Evolutionary conservation across 2,113 vertebrate species (phyloP), one percentile per base, ranked within the genome.

Genomic region (Numenius arquata): DNA sequence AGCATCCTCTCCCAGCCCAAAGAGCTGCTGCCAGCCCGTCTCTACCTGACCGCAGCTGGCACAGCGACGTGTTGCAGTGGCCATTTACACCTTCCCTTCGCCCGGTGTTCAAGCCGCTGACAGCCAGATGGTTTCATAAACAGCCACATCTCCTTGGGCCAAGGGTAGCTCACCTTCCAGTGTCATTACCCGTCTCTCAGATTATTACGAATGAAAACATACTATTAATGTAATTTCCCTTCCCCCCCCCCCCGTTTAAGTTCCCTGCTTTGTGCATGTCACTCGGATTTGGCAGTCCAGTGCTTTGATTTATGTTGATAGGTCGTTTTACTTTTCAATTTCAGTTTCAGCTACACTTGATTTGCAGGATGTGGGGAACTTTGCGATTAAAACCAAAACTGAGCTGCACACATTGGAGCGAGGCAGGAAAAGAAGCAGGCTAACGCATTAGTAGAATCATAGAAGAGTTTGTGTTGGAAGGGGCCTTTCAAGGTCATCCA

Each of bases 41-140:
- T 65, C 23, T 71, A 14, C 47, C 66, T 86, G 53, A 29, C 74
- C 7, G 5, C 65, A 59, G 72, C 77, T 65, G 30, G n/a, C 19
- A 23, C 11, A 2, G 32, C 1, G 11, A 26, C 1, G 43, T 52
- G 77, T 4, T 36, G 43, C 72, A 36, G 48, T 2, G 15, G 30
- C 56, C 12, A 1, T 61, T 95, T 71, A 18, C 58, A 20, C 71
- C 85, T 70, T 13, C 41, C 45, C 32, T 87, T 76, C 17, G 9
- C 1, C 0, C 3, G 17, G 23, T 18, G 25, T 53, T 76, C 6
- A 12, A 85, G 84, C 32, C 8, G 65, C 94, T 94, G 88, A 48
- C 92, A 85, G 83, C 83, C 92, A 94, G 90, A 86, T 94, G 86
- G 83, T 93, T 93, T 94, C 86, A 67, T 81, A 85, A 94, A 93